Evolutionary conservation across 2,888 invertebrate species (phyloP).

Genomic region (Phoenoteleia sp.): DNA sequence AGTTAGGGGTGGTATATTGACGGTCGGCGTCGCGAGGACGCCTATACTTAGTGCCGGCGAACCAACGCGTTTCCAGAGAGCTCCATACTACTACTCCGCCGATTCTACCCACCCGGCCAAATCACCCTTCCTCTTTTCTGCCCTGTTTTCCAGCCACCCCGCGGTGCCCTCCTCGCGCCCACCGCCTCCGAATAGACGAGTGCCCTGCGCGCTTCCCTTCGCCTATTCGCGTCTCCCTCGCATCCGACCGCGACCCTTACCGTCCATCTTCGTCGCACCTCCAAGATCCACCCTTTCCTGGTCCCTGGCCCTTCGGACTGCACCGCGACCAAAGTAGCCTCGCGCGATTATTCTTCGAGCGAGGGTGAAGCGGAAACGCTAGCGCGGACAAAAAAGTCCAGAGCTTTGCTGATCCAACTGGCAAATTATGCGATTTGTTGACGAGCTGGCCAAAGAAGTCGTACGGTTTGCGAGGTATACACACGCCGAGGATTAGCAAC

Average conservation of each 20-base stretch:
- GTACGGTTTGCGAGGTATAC: not conserved
- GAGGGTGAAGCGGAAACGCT: slow-evolving; percentile 12
- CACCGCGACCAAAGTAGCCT: slow-evolving; percentile 9
- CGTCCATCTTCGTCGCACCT: slow-evolving; percentile 68
- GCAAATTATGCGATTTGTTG: slow-evolving; percentile 6
- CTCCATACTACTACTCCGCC: slow-evolving; percentile 74
- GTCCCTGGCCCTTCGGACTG: not conserved
- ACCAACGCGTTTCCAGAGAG: slow-evolving; percentile 84
- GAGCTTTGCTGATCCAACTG: not conserved
- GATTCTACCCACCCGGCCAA: slow-evolving; percentile 60
- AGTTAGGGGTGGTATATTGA: slow-evolving; percentile 84
- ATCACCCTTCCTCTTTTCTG: slow-evolving; percentile 67
- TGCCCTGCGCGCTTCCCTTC: slow-evolving; percentile 51
- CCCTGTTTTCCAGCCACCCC: slow-evolving; percentile 71
- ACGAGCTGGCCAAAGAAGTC: not conserved
- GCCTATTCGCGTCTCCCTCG: slow-evolving; percentile 37
- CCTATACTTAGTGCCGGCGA: slow-evolving; percentile 86
- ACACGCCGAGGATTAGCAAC: too few species aligned
- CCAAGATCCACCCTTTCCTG: slow-evolving; percentile 2
- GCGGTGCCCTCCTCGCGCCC: slow-evolving; percentile 71
- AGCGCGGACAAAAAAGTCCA: not conserved
- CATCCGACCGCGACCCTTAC: slow-evolving; percentile 53
- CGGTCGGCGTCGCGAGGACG: slow-evolving; percentile 86
- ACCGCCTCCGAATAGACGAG: slow-evolving; percentile 43
- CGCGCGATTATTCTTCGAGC: slow-evolving; percentile 22